Percentiles rank a stretch among this genome's conserved stretches.
Evolutionary conservation across 2,113 vertebrate genomes (phyloP).

Genomic region (Labeo rohita): DNA sequence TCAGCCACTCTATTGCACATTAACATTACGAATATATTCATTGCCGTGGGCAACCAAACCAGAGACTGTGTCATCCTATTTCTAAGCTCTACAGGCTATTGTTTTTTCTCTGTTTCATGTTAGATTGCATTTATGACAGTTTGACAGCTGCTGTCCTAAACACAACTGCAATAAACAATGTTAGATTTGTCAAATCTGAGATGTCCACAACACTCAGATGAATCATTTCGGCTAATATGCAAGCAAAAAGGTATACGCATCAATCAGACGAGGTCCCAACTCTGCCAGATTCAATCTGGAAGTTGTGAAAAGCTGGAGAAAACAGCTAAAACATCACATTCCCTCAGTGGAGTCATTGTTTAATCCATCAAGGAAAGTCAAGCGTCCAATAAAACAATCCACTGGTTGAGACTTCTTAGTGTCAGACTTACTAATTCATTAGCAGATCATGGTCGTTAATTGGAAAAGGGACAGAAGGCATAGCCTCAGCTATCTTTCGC

Average conservation of each 20-base stretch:
- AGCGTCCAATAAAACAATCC: neutral
- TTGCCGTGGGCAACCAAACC: conserved; percentile 5
- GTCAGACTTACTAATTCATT: neutral
- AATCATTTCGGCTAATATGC: neutral
- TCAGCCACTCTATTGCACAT: conserved; percentile 2
- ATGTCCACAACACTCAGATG: neutral
- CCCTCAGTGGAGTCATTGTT: neutral
- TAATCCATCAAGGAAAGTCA: neutral
- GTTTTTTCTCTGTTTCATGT: conserved; percentile 7
- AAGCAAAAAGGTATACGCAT: neutral
- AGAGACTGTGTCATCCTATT: neutral
- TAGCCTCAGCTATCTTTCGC: neutral
- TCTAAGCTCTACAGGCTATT: neutral
- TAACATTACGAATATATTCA: conserved; percentile 18
- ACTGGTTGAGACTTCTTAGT: neutral
- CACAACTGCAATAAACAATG: conserved; percentile 17
- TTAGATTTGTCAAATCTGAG: conserved; percentile 11
- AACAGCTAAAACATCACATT: neutral
- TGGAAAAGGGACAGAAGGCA: neutral
- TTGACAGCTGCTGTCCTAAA: conserved; percentile 20
- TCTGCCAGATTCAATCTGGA: conserved; percentile 5
- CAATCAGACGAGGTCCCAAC: neutral
- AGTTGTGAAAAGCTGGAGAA: neutral
- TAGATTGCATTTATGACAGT: conserved; percentile 4
- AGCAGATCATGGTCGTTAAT: neutral